These are phyloP conservation scores for Drosophila pullipes DNA, from an alignment of 2,888 invertebrate genomes.

Conservation along the genomic window DNA sequence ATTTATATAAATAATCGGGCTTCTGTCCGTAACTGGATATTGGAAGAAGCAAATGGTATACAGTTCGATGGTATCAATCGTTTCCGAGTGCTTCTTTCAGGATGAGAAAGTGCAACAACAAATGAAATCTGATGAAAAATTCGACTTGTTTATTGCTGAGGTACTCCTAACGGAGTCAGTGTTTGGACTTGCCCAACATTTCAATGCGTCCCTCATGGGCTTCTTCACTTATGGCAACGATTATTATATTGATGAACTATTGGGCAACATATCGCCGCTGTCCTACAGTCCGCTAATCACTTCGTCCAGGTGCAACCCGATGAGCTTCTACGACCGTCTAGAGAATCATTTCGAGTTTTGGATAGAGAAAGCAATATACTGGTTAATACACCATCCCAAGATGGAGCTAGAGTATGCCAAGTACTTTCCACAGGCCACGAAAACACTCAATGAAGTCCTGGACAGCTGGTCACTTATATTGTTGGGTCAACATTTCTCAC, in stretches of 20 bases:
- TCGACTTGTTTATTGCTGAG: slow-evolving; percentile 84
- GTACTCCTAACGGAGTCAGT: slow-evolving; percentile 80
- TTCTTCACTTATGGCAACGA: slow-evolving; percentile 69
- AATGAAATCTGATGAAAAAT: slow-evolving; percentile 77
- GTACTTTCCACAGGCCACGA: slow-evolving; percentile 70
- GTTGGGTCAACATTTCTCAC: slow-evolving; percentile 82
- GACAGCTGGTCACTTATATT: slow-evolving; percentile 79
- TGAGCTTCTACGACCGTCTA: slow-evolving; percentile 83
- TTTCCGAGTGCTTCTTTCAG: slow-evolving; percentile 29
- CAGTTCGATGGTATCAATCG: background rate
- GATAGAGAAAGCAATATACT: slow-evolving; percentile 53
- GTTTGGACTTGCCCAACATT: slow-evolving; percentile 75
- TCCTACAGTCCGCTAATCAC: slow-evolving; percentile 77
- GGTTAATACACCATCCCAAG: slow-evolving; percentile 68
- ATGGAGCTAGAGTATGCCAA: slow-evolving; percentile 66
- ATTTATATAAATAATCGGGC: slow-evolving; percentile 35
- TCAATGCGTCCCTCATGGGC: slow-evolving; percentile 72
- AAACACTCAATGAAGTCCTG: slow-evolving; percentile 58
- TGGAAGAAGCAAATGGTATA: slow-evolving; percentile 29
- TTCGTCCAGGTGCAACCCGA: slow-evolving; percentile 70
- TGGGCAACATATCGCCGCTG: slow-evolving; percentile 77
- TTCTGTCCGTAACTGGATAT: background rate
- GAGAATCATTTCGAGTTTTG: slow-evolving; percentile 69
- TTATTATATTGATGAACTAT: slow-evolving; percentile 46
- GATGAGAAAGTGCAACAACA: slow-evolving; percentile 57